Percentiles rank a stretch among this genome's conserved stretches.
Evolutionary conservation across 2,797 vertebrate genomes (phyloP).

Genomic region (Pagetopsis macropterus): DNA sequence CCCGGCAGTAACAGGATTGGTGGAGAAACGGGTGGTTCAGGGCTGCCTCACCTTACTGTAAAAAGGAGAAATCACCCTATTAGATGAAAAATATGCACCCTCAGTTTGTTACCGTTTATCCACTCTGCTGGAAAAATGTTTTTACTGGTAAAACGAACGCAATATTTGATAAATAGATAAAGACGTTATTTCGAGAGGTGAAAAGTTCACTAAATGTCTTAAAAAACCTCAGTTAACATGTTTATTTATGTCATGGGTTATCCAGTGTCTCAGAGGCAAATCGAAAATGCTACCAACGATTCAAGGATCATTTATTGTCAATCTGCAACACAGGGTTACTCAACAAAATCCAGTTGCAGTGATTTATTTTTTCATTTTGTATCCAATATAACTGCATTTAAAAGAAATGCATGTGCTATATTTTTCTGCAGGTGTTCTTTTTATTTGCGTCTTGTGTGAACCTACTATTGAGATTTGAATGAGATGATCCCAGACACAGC

Average conservation of each 20-base stretch:
- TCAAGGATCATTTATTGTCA: too few relatives aligned
- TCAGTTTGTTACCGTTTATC: conserved; percentile 34
- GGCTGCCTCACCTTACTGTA: conserved; percentile 52
- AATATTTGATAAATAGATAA: neutral
- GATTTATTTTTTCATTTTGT: neutral
- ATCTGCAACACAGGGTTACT: too few relatives aligned
- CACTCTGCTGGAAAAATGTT: conserved; percentile 23
- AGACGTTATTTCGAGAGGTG: too few relatives aligned
- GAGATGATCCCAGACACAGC: conserved; percentile 50
- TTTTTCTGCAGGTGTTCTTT: conserved; percentile 20
- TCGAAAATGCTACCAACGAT: neutral
- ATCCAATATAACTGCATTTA: neutral
- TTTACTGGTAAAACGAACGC: conserved; percentile 36
- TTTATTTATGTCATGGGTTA: neutral
- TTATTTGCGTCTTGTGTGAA: conserved; percentile 14
- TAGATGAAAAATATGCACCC: conserved; percentile 28
- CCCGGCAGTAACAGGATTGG: conserved; percentile 84
- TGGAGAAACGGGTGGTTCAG: conserved; percentile 63
- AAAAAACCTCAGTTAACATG: neutral
- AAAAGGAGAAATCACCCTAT: conserved; percentile 59
- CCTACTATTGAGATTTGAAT: conserved; percentile 40
- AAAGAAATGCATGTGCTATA: neutral
- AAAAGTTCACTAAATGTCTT: neutral
- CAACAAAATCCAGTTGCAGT: too few relatives aligned
- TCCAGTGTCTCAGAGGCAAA: neutral